Evolutionary conservation across 2,888 invertebrate species (phyloP), one percentile per base, ranked within the genome.

Genomic region (Phyto melanocephala): DNA sequence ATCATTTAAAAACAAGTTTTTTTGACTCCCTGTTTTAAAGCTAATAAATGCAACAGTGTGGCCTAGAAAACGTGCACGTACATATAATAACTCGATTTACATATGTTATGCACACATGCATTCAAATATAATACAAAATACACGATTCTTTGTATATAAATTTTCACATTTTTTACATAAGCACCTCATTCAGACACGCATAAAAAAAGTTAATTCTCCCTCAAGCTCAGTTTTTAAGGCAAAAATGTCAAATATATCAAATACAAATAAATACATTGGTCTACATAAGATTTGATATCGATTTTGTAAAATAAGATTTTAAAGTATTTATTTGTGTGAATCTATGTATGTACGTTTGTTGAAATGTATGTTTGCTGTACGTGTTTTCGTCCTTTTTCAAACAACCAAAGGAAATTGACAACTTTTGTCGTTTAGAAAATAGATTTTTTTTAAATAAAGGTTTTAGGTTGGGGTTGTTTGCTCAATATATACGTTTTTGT

Each of bases 1-100:
- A n/a, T n/a, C n/a, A n/a, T n/a, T n/a, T n/a, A n/a, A n/a, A n/a
- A 78, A 37, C 50, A 74, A 22, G 15, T 52, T 62, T 47, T 20
- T 20, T 22, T 47, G 6, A 2, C n/a, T 45, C n/a, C 45, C 63
- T 11, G 45, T 17, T n/a, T 54, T 24, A 13, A 63, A 63, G 56
- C 45, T 63, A 56, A 63, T 71, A 71, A 63, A 71, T 78, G 71
- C 78, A 78, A 78, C 78, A 78, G 65, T 22, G 35, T 78, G 65
- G 50, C 65, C 71, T 65, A 78, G 78, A 78, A 63, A 76, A 67
- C 33, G 54, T 62, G 45, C 37, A 28, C 15, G 8, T 33, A 54
- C 35, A 54, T 70, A 35, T 24, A 52, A 10, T n/a, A 40, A n/a
- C n/a, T 37, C 2, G 8, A 10, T 8, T 37, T 35, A 45, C 10